phyloP scores from a whole-genome alignment of 2,797 vertebrate genomes.

The Schizopygopsis malacanthus region DNA sequence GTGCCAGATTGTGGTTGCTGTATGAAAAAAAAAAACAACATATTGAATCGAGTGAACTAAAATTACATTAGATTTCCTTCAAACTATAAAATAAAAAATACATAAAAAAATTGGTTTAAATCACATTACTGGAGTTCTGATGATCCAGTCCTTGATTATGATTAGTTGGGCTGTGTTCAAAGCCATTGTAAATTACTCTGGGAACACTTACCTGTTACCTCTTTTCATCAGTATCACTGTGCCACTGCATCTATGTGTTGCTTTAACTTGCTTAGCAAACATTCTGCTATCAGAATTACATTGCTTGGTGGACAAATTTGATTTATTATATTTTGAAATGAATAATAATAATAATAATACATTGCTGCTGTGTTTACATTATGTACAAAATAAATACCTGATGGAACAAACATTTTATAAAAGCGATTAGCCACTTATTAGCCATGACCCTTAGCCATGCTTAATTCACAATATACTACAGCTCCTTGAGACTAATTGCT shows the following conservation, averaged over 20 bases:
- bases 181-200: neutral
- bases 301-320: neutral
- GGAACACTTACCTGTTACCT: neutral
- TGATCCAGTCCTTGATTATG: neutral
- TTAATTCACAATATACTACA: neutral
- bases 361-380: neutral
- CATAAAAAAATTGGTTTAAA: too few species aligned
- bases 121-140: neutral
- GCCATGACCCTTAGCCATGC: neutral
- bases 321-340: neutral
- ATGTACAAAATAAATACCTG: neutral
- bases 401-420: neutral
- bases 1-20: conserved; percentile 87
- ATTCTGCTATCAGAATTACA: neutral
- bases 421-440: neutral
- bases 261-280: neutral
- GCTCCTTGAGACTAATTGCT: neutral
- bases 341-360: neutral
- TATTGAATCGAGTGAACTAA: neutral
- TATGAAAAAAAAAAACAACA: conserved; percentile 58
- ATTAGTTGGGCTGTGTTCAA: neutral
- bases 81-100: neutral
- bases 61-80: neutral
- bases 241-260: neutral
- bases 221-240: neutral